A percentile compares a stretch with the other conserved stretches of the same genome.
These are phyloP conservation scores for Melieria crassipennis DNA, from an alignment of 2,888 invertebrate genomes.

Conservation along the genomic window DNA sequence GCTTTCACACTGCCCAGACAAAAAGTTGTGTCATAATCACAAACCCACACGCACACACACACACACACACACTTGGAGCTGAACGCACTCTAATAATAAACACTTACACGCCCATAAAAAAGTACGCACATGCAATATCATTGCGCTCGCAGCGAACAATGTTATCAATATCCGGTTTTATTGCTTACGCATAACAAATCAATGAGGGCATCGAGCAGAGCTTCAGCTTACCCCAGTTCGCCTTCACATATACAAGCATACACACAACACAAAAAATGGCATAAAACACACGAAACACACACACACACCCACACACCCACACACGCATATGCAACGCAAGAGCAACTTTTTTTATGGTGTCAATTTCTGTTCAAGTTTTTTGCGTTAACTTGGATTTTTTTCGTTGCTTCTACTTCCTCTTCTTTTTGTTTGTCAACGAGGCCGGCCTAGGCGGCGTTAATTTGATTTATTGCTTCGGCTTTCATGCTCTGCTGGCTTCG, in stretches of 20 bases:
- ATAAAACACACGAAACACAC: neutral
- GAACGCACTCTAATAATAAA: neutral
- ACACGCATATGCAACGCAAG: neutral
- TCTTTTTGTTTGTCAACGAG: too few species aligned
- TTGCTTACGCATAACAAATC: conserved; percentile 27
- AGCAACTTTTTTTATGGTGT: neutral
- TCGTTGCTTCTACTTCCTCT: too few species aligned
- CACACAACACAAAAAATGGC: conserved; percentile 29
- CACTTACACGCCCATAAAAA: neutral
- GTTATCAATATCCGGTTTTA: conserved; percentile 25
- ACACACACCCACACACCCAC: neutral
- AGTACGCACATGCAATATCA: conserved; percentile 5
- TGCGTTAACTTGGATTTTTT: too few species aligned
- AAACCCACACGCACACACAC: neutral
- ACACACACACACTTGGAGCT: neutral
- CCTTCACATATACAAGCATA: conserved; percentile 8
- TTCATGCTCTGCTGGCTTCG: conserved; percentile 11
- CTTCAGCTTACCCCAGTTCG: neutral
- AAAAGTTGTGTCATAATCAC: neutral
- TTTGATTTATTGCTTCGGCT: conserved; percentile 51
- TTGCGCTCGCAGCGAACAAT: conserved; percentile 9
- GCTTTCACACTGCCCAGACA: too few species aligned
- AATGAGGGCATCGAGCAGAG: conserved; percentile 11
- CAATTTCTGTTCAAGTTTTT: conserved; percentile 1
- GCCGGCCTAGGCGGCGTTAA: conserved; percentile 6